These are phyloP conservation scores for Cantharis rustica DNA, from an alignment of 2,888 invertebrate species.

Conservation along the genomic window DNA sequence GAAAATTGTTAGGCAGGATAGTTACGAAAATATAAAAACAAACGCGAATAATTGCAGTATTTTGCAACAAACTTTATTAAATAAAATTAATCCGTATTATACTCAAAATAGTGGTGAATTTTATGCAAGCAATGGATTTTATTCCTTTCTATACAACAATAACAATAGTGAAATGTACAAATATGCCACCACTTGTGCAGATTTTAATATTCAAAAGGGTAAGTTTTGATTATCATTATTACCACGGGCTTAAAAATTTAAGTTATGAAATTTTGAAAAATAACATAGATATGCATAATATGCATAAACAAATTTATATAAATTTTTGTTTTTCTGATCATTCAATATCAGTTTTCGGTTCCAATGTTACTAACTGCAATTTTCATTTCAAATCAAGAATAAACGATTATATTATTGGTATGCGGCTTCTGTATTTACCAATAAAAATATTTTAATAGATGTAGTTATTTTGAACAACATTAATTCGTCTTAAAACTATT, in stretches of 20 bases:
- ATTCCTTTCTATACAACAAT: slow-evolving; percentile 7
- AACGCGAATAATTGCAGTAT: slow-evolving; percentile 32
- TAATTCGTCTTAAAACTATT: too few relatives aligned
- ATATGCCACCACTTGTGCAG: slow-evolving; percentile 17
- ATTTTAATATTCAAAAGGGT: slow-evolving; percentile 35
- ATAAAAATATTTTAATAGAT: too few relatives aligned
- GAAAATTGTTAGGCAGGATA: not conserved
- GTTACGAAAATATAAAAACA: not conserved
- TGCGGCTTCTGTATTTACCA: not conserved
- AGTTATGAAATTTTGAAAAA: too few relatives aligned
- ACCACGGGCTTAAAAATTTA: too few relatives aligned
- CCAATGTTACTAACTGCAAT: too few relatives aligned
- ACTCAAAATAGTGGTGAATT: slow-evolving; percentile 8
- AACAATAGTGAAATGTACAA: slow-evolving; percentile 31
- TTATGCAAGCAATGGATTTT: slow-evolving; percentile 30
- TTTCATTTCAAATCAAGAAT: not conserved
- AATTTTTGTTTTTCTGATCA: too few relatives aligned
- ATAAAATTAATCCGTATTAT: slow-evolving; percentile 34
- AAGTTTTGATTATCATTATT: slow-evolving; percentile 19
- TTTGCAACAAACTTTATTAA: slow-evolving; percentile 39
- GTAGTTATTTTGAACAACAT: too few relatives aligned
- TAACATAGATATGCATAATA: too few relatives aligned
- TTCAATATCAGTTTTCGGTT: too few relatives aligned
- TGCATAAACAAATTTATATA: too few relatives aligned
- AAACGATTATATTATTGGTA: not conserved